Evolutionary conservation across 2,888 invertebrate genomes (phyloP).

Genomic region (Anticlea derivata): DNA sequence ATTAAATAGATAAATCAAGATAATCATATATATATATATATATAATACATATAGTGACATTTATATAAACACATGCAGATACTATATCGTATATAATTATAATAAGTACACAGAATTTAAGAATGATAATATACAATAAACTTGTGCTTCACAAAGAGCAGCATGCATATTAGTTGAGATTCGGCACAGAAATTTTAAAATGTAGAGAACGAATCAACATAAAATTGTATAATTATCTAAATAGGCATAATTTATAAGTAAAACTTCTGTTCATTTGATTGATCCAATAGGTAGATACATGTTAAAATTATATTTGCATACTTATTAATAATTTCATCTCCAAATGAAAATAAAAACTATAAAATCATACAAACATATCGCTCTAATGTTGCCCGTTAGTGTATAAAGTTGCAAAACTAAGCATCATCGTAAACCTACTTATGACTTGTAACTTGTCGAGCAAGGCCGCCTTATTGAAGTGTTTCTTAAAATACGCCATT

Average conservation of each 20-base stretch:
- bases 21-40: no score
- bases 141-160: no score
- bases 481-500: conserved; percentile 35
- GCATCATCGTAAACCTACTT: conserved; percentile 51
- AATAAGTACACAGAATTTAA: no score
- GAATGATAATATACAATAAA: no score
- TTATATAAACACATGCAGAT: no score
- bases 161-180: no score
- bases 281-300: conserved; percentile 7
- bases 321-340: conserved; percentile 6
- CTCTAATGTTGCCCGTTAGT: conserved; percentile 38
- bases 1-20: no score
- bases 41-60: no score
- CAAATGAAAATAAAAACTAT: conserved; percentile 10
- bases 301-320: conserved; percentile 11
- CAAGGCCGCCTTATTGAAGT: conserved; percentile 29
- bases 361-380: conserved; percentile 2
- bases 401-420: conserved; percentile 47
- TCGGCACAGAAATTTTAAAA: no score
- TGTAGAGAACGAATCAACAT: background rate
- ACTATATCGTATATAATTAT: no score
- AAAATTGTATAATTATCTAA: background rate
- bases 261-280: conserved; percentile 8
- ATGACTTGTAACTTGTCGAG: conserved; percentile 33
- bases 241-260: background rate